Percentiles rank a stretch among this genome's conserved stretches.
Conservation (phyloP, 2,113 vertebrate species). For the Phocoena phocoena region DNA sequence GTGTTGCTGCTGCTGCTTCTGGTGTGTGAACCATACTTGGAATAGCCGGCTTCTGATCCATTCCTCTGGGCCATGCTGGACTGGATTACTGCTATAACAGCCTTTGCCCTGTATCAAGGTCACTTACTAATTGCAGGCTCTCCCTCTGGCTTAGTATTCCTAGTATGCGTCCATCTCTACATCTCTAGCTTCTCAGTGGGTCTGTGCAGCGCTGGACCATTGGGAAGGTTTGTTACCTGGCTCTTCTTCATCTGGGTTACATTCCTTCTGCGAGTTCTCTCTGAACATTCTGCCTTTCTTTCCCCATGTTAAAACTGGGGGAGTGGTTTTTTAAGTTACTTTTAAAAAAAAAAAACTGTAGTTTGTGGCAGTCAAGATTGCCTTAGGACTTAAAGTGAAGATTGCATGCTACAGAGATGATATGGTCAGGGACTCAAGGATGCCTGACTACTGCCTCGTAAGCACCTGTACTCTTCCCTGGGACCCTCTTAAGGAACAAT, state of each 20-base stretch:
- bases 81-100: neutral
- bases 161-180: neutral
- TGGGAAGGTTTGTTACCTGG: neutral
- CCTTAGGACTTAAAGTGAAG: neutral
- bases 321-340: neutral
- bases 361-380: neutral
- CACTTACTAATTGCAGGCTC: neutral
- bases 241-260: neutral
- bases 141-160: neutral
- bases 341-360: too few relatives aligned
- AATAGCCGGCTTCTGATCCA: neutral
- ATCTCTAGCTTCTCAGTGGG: neutral
- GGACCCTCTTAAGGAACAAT: neutral
- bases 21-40: neutral
- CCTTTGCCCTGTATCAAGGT: neutral
- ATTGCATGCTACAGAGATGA: neutral
- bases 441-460: neutral
- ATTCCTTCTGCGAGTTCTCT: neutral
- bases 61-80: too few relatives aligned
- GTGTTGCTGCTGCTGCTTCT: neutral
- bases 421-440: neutral
- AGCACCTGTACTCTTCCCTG: neutral
- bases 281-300: neutral
- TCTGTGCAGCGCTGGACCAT: accelerated
- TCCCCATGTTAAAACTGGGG: neutral